These are phyloP conservation scores for Amphiura filiformis DNA, from an alignment of 35 echinoderm and acorn worm species.

Conservation along the genomic window DNA sequence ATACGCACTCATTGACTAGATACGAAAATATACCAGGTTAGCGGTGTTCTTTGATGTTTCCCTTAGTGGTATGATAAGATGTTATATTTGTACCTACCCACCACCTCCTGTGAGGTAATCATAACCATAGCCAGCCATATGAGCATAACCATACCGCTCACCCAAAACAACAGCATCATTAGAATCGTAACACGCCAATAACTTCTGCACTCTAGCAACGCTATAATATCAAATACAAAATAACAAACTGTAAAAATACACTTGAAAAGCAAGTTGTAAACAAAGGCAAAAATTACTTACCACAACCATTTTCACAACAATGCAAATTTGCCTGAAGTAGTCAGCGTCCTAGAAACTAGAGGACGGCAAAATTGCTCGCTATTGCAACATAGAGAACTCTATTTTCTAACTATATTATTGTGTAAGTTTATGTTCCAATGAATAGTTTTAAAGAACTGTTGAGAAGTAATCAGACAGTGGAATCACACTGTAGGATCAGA, in stretches of 20 bases:
- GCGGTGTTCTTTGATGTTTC: too few species aligned
- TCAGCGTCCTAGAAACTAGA: too few species aligned
- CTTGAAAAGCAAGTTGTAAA: neutral
- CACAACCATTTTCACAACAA: too few species aligned
- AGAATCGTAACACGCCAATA: slow-evolving; percentile 82
- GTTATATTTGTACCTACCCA: too few species aligned
- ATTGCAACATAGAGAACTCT: neutral
- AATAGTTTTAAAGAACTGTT: too few species aligned
- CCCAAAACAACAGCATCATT: slow-evolving; percentile 60
- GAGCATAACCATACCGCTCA: slow-evolving; percentile 91
- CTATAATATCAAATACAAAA: slow-evolving; percentile 59
- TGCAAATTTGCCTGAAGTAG: too few species aligned
- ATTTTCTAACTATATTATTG: neutral
- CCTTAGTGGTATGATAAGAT: too few species aligned
- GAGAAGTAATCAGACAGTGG: too few species aligned
- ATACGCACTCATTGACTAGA: too few species aligned
- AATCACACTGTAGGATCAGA: too few species aligned
- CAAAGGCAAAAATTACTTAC: neutral
- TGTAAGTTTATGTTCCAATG: too few species aligned
- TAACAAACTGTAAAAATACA: neutral
- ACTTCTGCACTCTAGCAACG: slow-evolving; percentile 63
- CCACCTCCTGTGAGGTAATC: slow-evolving; percentile 96
- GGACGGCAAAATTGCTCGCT: neutral
- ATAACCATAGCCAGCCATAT: slow-evolving; percentile 67
- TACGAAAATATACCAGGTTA: too few species aligned